phyloP scores from a whole-genome alignment of 1,140 invertebrate genomes.

The Ditylenchus dipsaci region DNA sequence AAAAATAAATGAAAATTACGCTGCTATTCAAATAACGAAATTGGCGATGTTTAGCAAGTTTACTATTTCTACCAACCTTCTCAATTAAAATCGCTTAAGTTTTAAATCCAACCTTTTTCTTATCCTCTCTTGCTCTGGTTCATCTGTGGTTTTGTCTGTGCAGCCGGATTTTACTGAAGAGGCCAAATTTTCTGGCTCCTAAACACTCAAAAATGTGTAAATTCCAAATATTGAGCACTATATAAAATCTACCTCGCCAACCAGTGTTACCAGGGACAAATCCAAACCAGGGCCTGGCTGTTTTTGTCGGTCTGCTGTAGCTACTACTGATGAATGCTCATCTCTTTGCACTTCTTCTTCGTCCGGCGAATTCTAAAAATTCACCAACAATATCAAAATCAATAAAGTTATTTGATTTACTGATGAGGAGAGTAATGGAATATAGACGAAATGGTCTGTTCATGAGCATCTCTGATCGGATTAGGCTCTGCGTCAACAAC shows the following conservation, averaged over 20 bases:
- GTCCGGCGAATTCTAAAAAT: conserved; percentile 37
- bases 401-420: conserved; percentile 10
- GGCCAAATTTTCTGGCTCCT: conserved; percentile 4
- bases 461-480: conserved; percentile 51
- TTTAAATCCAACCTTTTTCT: too few relatives aligned
- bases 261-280: conserved; percentile 34
- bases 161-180: conserved; percentile 5
- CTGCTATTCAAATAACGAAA: too few relatives aligned
- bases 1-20: too few relatives aligned
- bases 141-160: background rate
- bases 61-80: too few relatives aligned
- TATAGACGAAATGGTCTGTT: conserved; percentile 13
- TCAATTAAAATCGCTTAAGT: too few relatives aligned
- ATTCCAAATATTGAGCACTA: background rate
- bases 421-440: conserved; percentile 49
- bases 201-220: background rate
- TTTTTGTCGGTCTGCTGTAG: background rate
- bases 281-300: conserved; percentile 24
- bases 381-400: background rate
- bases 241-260: background rate
- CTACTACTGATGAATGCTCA: background rate
- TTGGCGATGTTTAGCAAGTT: too few relatives aligned
- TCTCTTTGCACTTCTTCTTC: conserved; percentile 36
- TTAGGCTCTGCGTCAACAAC: conserved; percentile 46
- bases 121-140: background rate